A percentile compares a stretch with the other conserved stretches of the same genome.
Evolutionary conservation across 2,797 vertebrate genomes (phyloP).

Genomic region (Vespertilio murinus): DNA sequence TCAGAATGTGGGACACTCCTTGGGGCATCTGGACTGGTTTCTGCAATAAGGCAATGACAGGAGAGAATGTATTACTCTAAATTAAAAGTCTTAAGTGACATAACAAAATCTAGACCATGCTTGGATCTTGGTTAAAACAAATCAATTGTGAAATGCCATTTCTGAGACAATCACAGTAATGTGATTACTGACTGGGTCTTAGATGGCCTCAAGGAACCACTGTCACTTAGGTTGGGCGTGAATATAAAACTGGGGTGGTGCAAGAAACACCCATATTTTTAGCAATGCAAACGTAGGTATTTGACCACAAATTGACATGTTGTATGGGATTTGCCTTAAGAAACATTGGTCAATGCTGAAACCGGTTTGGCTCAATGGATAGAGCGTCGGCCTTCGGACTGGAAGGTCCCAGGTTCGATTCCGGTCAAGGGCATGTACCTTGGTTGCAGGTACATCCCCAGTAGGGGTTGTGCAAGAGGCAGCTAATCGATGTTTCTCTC

Average conservation of each 20-base stretch:
- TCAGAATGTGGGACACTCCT: background rate
- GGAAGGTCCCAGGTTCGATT: too few species aligned
- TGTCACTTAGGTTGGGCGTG: background rate
- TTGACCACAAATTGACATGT: background rate
- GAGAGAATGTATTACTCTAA: background rate
- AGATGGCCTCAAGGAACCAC: background rate
- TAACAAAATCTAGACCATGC: background rate
- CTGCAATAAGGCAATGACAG: background rate
- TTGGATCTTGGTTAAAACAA: background rate
- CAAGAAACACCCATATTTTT: background rate
- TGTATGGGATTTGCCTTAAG: background rate
- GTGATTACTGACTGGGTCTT: background rate
- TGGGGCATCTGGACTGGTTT: background rate
- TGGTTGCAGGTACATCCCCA: too few species aligned
- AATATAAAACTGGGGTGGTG: background rate
- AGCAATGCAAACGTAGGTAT: background rate
- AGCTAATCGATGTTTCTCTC: too few species aligned
- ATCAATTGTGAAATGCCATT: background rate
- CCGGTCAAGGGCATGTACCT: too few species aligned
- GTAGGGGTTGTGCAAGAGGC: too few species aligned
- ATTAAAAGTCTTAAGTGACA: background rate
- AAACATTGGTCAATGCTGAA: background rate
- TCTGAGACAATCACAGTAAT: background rate
- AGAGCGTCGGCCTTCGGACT: too few species aligned
- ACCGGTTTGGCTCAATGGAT: too few species aligned